These are phyloP conservation scores for Batillaria attramentaria DNA, from an alignment of 1,140 invertebrate species.

Conservation along the genomic window DNA sequence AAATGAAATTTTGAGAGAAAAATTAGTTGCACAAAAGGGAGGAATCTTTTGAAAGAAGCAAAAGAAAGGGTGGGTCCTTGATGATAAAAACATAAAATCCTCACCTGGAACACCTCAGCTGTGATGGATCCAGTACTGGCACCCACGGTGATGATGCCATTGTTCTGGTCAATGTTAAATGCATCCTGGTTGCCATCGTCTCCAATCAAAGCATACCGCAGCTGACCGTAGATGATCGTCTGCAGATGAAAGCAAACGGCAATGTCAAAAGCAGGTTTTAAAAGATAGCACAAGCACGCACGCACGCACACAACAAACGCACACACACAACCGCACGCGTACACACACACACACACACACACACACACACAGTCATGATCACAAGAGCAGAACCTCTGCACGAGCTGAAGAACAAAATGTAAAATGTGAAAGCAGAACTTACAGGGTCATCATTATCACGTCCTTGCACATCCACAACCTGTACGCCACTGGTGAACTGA, in stretches of 20 bases:
- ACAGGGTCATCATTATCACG: slow-evolving; percentile 48
- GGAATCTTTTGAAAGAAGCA: no score
- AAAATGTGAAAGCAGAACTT: no score
- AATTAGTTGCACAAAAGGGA: no score
- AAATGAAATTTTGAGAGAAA: no score
- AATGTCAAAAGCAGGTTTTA: background rate
- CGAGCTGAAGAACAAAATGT: background rate
- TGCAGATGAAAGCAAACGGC: slow-evolving; percentile 38
- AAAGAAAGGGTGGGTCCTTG: no score
- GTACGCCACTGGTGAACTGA: slow-evolving; percentile 23
- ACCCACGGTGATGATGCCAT: slow-evolving; percentile 47
- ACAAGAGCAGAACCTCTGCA: background rate
- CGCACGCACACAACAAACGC: no score
- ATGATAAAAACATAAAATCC: slow-evolving; percentile 16
- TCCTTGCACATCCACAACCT: slow-evolving; percentile 42
- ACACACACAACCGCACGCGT: background rate
- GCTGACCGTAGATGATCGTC: slow-evolving; percentile 42
- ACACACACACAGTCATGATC: background rate
- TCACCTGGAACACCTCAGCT: slow-evolving; percentile 21
- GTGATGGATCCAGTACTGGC: slow-evolving; percentile 31
- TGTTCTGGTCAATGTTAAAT: slow-evolving; percentile 53
- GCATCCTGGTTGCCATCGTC: slow-evolving; percentile 54
- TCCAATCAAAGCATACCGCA: slow-evolving; percentile 49
- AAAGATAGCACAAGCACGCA: background rate
- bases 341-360: background rate